phyloP scores from a whole-genome alignment of 2,888 invertebrate species.

The Meghimatium bilineatum region DNA sequence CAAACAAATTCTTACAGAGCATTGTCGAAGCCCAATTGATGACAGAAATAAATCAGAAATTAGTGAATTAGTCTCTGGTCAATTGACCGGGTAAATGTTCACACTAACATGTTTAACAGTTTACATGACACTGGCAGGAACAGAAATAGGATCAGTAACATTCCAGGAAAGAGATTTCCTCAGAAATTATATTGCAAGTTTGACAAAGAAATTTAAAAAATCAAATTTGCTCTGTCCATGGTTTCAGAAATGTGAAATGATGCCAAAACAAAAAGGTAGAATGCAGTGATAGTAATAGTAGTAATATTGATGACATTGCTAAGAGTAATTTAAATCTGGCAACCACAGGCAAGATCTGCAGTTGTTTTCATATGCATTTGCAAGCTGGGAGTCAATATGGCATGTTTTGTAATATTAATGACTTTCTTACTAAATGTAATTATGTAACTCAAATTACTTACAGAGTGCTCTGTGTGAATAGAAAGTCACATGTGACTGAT shows the following conservation, averaged over 20 bases:
- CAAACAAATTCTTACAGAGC: neutral
- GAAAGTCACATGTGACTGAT: neutral
- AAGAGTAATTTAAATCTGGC: neutral
- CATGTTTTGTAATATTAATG: neutral
- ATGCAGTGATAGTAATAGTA: neutral
- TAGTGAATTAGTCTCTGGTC: neutral
- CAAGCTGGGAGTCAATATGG: neutral
- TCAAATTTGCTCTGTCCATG: neutral
- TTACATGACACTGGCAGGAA: neutral
- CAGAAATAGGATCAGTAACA: neutral
- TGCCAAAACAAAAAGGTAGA: neutral
- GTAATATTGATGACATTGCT: neutral
- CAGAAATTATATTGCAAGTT: neutral
- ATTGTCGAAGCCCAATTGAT: neutral
- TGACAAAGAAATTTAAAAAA: neutral
- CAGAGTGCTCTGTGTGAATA: neutral
- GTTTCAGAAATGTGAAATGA: constrained; percentile 9
- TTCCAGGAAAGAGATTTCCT: neutral
- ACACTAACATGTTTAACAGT: neutral
- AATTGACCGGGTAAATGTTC: neutral
- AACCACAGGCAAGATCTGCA: neutral
- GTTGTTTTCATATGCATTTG: neutral
- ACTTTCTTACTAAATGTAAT: neutral
- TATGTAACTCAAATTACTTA: neutral
- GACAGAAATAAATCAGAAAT: neutral